phyloP scores from a whole-genome alignment of 2,888 invertebrate species.

The Eupeodes latifasciatus region DNA sequence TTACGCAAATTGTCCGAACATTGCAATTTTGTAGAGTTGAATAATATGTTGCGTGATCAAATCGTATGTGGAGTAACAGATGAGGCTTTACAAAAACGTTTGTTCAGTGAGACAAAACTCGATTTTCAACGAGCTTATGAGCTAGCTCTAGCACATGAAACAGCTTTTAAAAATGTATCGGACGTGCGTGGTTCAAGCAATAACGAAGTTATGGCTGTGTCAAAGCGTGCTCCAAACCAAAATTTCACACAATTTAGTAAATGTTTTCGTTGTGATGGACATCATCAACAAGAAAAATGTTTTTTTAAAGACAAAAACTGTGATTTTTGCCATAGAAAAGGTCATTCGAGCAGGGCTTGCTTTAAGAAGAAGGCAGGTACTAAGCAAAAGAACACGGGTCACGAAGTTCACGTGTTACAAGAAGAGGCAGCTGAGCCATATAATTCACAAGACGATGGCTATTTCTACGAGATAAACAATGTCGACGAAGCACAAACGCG shows the following conservation, averaged over 20 bases:
- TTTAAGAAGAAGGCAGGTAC: too few species aligned
- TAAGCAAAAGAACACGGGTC: too few species aligned
- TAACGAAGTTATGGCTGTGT: conserved; percentile 1
- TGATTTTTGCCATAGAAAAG: conserved; percentile 5
- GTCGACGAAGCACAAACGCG: too few species aligned
- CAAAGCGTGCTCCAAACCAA: conserved; percentile 1
- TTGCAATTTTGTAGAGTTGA: conserved; percentile 36
- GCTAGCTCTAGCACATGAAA: conserved; percentile 28
- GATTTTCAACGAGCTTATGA: conserved; percentile 43
- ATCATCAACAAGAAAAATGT: conserved; percentile 7
- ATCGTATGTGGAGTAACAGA: conserved; percentile 26
- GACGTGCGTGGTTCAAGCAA: too few species aligned
- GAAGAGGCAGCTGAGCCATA: too few species aligned
- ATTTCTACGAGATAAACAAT: too few species aligned
- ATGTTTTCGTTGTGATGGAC: conserved; percentile 21
- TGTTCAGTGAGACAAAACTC: conserved; percentile 30
- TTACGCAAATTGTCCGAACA: conserved; percentile 35
- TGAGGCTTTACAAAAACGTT: background rate
- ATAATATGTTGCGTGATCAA: conserved; percentile 42
- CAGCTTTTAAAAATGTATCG: conserved; percentile 6
- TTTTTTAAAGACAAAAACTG: background rate
- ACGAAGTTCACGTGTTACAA: too few species aligned
- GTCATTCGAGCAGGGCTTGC: conserved; percentile 20
- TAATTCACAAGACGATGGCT: too few species aligned
- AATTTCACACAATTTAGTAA: conserved; percentile 2